Base-by-base conservation (phyloP, 2,113 vertebrate genomes). In the Astur gentilis region DNA sequence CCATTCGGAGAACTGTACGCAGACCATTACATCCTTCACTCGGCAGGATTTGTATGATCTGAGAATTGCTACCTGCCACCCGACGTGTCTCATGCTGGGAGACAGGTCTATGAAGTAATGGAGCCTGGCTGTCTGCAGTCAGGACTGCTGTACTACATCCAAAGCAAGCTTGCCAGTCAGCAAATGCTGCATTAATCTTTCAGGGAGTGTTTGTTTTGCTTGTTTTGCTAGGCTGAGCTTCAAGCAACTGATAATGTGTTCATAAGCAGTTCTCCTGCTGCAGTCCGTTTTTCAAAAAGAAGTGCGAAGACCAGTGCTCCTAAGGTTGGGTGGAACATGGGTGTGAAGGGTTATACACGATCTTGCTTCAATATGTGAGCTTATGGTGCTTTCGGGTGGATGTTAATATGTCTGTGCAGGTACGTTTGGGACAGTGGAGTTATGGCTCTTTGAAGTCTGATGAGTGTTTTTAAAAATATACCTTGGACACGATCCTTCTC, bases 21-120 rank as follows among this genome's bases (percentile, higher is more conserved):
- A 98, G 92, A 60, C 97, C 11, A 26, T 87, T 78, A 67, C 77
- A 27, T 98, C 98, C 81, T 98, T 99, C 95, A 98, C 95, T 70
- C 97, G 69, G 98, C 76, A 87, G 88, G 98, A 98, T 96, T 97
- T 98, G n/a, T 94, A 97, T 40, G 96, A 98, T 49, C 98, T 98
- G 98, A 98, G 98, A 93, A 94, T 98, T 61, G 98, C 58, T 99
- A 98, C 96, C 98, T 99, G 97, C 98, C 98, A 23, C 98, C 98
- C 5, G 97, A 98, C 34, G 92, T 87, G 95, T 98, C 98, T 97
- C 95, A 93, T 61, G 66, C 90, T 18, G 95, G 76, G 18, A 98
- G 98, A 90, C 98, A 98, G 80, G 98, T 97, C 97, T 98, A 96
- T 77, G 98, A 99, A 98, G 99, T 98, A 36, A 90, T 40, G 87